Evolutionary conservation across 2,113 vertebrate genomes (phyloP).

Genomic region (Ochotona curzoniae): DNA sequence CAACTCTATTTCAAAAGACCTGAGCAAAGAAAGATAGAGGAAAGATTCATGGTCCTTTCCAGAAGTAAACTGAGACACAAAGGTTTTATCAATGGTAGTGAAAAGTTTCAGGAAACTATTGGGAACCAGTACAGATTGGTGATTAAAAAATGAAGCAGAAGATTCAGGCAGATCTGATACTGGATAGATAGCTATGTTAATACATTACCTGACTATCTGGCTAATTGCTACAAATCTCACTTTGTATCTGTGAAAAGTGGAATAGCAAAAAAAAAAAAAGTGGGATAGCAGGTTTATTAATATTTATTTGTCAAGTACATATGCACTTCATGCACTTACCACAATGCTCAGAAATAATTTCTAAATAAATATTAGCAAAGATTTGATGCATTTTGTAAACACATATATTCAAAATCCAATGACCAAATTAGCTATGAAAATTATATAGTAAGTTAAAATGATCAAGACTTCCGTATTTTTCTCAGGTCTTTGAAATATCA

Average conservation of each 20-base stretch:
- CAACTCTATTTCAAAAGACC: background rate
- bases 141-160: background rate
- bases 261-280: background rate
- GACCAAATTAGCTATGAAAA: slow-evolving; percentile 1
- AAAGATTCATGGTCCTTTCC: background rate
- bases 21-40: background rate
- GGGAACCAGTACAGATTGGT: background rate
- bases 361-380: slow-evolving; percentile 24
- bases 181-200: background rate
- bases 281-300: background rate
- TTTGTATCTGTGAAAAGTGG: background rate
- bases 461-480: background rate
- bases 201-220: background rate
- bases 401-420: background rate
- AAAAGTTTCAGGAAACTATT: background rate
- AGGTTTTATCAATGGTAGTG: background rate
- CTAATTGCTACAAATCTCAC: background rate
- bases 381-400: background rate
- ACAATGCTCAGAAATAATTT: background rate
- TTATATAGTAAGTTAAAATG: background rate
- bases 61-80: background rate
- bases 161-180: background rate
- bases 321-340: background rate
- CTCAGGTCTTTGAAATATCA: slow-evolving; percentile 28
- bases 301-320: background rate